Conservation (phyloP, 1,140 invertebrate species). For the Bombus haemorrhoidalis region DNA sequence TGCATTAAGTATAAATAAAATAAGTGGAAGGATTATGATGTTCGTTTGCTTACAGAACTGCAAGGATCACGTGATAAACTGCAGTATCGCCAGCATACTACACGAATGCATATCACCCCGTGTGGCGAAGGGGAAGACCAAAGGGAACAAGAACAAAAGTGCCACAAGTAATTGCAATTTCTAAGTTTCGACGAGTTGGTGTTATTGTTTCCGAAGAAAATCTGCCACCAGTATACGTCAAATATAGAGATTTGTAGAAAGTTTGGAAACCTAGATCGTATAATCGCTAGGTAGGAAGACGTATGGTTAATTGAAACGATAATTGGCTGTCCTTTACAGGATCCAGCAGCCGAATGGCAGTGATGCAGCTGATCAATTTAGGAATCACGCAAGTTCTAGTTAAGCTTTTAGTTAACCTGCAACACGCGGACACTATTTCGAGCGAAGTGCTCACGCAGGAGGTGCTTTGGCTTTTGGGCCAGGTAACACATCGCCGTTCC, state of each 20-base stretch:
- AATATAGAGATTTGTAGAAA: neutral
- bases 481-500: conserved; percentile 67
- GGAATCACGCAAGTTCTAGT: conserved; percentile 81
- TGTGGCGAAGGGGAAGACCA: conserved; percentile 72
- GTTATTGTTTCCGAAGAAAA: conserved; percentile 46
- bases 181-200: conserved; percentile 52
- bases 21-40: neutral
- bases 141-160: conserved; percentile 72
- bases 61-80: conserved; percentile 75
- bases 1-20: neutral
- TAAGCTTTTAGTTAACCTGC: conserved; percentile 78
- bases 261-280: neutral
- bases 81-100: conserved; percentile 77
- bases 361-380: conserved; percentile 79
- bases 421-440: conserved; percentile 75
- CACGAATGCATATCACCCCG: conserved; percentile 80
- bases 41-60: conserved; percentile 72
- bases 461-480: conserved; percentile 81
- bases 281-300: neutral
- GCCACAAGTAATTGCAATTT: conserved; percentile 75
- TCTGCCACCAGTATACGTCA: too few relatives aligned
- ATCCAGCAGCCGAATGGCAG: conserved; percentile 74
- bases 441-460: conserved; percentile 80
- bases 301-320: conserved; percentile 10
- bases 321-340: conserved; percentile 68